Conservation (phyloP, 2,113 vertebrate genomes). For the Cyanoderma ruficeps region DNA sequence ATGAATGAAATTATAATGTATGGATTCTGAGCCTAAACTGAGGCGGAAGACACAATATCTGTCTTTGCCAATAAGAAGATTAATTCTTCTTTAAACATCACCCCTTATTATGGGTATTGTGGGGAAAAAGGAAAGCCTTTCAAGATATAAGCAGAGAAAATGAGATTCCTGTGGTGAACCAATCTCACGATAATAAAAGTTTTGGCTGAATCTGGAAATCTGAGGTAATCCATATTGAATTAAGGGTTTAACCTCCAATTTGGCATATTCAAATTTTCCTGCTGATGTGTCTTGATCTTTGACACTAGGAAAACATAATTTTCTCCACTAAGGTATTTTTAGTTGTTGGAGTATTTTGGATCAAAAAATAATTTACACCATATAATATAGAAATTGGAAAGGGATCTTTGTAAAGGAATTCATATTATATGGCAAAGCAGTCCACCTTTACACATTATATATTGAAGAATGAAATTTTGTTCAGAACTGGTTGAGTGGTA, state of each 20-base stretch:
- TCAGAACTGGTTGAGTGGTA: neutral
- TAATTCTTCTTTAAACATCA: neutral
- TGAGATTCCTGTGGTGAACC: neutral
- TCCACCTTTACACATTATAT: neutral
- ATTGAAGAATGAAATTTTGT: neutral
- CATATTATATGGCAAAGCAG: neutral
- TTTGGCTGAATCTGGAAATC: neutral
- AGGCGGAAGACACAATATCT: neutral
- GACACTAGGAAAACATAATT: neutral
- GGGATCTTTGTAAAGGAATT: neutral
- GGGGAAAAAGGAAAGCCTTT: neutral
- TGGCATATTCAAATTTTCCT: neutral
- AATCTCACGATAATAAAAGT: neutral
- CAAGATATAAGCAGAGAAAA: constrained; percentile 12
- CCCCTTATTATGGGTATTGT: neutral
- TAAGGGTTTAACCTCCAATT: neutral
- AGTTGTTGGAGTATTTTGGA: neutral
- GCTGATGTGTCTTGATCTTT: neutral
- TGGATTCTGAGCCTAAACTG: constrained; percentile 2
- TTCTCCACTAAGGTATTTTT: neutral
- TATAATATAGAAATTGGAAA: neutral
- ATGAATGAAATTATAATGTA: neutral
- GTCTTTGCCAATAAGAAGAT: neutral
- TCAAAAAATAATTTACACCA: neutral
- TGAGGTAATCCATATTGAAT: neutral